Conservation (phyloP, 2,797 vertebrate genomes). For the Carduelis carduelis region DNA sequence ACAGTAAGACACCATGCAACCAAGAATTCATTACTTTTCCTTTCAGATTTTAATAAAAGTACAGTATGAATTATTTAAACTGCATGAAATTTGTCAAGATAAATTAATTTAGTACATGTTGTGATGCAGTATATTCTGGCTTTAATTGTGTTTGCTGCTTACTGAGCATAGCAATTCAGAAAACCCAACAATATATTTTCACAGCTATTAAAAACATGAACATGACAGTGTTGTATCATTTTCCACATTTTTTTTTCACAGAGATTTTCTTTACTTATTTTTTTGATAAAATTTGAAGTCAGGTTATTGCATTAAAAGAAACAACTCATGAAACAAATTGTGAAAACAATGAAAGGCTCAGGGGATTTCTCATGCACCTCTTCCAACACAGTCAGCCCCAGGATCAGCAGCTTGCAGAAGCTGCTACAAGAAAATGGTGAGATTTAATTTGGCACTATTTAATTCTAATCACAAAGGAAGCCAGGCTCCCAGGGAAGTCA, state of each 20-base stretch:
- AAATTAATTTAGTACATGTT: conserved; percentile 49
- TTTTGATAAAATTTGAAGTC: neutral
- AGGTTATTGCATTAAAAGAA: neutral
- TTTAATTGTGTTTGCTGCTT: conserved; percentile 42
- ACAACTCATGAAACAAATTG: neutral
- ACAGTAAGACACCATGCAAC: neutral
- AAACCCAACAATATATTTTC: conserved; percentile 12
- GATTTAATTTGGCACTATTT: neutral
- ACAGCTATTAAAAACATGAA: neutral
- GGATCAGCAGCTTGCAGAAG: neutral
- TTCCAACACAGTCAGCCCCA: neutral
- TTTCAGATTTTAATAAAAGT: conserved; percentile 51
- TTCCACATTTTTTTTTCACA: neutral
- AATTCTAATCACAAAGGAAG: neutral
- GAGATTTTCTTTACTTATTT: neutral
- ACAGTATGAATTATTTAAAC: conserved; percentile 62
- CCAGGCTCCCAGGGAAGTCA: neutral
- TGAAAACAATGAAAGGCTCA: neutral
- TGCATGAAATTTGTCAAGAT: conserved; percentile 13
- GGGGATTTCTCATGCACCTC: neutral
- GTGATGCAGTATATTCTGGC: conserved; percentile 7
- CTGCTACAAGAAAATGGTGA: neutral
- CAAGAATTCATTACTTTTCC: conserved; percentile 42
- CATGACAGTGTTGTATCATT: neutral
- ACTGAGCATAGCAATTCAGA: neutral